Conservation (phyloP, 2,797 vertebrate genomes). For the Pelochelys cantorii region DNA sequence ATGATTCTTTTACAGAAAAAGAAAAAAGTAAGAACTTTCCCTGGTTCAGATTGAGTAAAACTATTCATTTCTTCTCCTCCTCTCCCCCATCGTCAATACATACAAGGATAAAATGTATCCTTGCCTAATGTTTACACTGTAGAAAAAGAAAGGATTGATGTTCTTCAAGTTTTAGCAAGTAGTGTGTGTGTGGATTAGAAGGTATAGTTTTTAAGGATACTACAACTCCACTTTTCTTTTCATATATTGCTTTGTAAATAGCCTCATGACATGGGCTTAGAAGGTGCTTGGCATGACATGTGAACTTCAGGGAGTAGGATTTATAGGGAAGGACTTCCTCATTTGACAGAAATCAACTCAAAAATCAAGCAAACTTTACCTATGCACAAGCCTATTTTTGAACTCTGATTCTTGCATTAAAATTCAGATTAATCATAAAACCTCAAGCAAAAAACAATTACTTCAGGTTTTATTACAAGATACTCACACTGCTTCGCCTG, state of each 20-base stretch:
- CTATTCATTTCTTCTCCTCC: neutral
- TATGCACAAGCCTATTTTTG: neutral
- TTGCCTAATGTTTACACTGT: neutral
- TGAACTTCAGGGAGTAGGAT: neutral
- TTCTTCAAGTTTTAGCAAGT: neutral
- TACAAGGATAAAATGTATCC: neutral
- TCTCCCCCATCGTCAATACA: neutral
- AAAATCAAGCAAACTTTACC: neutral
- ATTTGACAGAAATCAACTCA: neutral
- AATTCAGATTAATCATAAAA: neutral
- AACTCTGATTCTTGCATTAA: neutral
- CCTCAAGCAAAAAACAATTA: neutral
- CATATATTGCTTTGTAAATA: neutral
- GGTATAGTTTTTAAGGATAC: neutral
- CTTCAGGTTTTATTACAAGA: neutral
- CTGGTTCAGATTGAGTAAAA: neutral
- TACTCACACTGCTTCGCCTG: neutral
- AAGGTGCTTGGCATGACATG: accelerated
- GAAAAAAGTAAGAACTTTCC: slow-evolving; percentile 27
- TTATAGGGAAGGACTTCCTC: neutral
- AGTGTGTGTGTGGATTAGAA: neutral
- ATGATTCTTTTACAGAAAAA: slow-evolving; percentile 32
- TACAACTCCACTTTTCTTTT: neutral
- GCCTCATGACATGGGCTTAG: neutral
- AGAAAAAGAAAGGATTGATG: neutral